Percentiles rank a stretch among this genome's conserved stretches.
Conservation (phyloP, 1,140 invertebrate genomes). For the silkworm (Bombyx mori) region DNA sequence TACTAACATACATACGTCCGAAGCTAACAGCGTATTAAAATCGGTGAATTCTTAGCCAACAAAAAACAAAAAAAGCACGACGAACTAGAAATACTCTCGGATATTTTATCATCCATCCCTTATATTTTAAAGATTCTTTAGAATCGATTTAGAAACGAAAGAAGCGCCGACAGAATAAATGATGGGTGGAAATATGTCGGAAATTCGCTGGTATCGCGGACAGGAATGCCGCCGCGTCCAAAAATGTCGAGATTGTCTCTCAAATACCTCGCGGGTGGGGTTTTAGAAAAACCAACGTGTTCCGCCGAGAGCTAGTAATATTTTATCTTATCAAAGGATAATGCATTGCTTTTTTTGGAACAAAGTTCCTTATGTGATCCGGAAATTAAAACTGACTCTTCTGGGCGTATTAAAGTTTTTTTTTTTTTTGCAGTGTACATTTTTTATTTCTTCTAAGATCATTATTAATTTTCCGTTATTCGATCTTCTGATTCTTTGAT, state of each 20-base stretch:
- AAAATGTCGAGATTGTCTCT: slow-evolving; percentile 28
- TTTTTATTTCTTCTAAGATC: no score
- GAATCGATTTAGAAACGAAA: slow-evolving; percentile 33
- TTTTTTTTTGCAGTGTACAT: no score
- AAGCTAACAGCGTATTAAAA: no score
- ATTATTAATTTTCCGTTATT: no score
- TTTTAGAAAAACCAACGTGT: slow-evolving; percentile 27
- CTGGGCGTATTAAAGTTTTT: no score
- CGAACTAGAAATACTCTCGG: no score
- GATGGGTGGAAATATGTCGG: slow-evolving; percentile 42
- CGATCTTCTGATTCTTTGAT: no score
- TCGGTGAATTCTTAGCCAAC: no score
- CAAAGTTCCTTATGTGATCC: no score
- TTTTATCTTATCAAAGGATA: neutral
- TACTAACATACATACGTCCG: no score
- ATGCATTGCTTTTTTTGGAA: neutral
- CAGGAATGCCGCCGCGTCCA: slow-evolving; percentile 25
- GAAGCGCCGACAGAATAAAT: slow-evolving; percentile 35
- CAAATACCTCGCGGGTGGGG: slow-evolving; percentile 47
- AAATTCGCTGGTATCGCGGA: slow-evolving; percentile 29
- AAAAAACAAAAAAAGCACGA: no score
- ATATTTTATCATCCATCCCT: neutral
- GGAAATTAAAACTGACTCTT: no score
- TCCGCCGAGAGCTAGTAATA: neutral
- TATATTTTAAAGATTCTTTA: slow-evolving; percentile 27